phyloP scores from a whole-genome alignment of 2,113 vertebrate genomes.

The Melanostigma gelatinosum region DNA sequence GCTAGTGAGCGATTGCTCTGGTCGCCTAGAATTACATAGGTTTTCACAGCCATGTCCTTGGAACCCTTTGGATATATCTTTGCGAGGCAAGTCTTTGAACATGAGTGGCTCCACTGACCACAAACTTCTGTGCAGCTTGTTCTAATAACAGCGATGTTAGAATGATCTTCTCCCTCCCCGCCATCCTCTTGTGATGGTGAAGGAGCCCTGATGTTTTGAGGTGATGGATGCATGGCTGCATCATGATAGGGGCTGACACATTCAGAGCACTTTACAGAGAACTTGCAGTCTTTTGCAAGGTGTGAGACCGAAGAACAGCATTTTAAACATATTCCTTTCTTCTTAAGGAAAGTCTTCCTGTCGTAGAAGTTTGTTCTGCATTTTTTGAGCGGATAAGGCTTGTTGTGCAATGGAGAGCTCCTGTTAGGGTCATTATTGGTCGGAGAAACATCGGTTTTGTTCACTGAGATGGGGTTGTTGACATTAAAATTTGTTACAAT shows the following conservation, averaged over 20 bases:
- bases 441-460: slow-evolving; percentile 1
- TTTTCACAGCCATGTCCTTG: not conserved
- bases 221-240: slow-evolving; percentile 3
- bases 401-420: slow-evolving; percentile 10
- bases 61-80: not conserved
- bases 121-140: slow-evolving; percentile 31
- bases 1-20: slow-evolving; percentile 17
- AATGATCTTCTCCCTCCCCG: slow-evolving; percentile 6
- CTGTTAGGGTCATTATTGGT: not conserved
- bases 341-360: slow-evolving; percentile 35
- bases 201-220: not conserved
- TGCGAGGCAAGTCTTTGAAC: slow-evolving; percentile 8
- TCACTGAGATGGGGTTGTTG: not conserved
- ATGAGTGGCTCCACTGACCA: not conserved
- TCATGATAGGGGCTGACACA: slow-evolving; percentile 3
- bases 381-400: not conserved
- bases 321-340: slow-evolving; percentile 35
- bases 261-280: slow-evolving; percentile 38
- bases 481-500: not conserved
- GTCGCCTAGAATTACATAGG: slow-evolving; percentile 6
- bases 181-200: slow-evolving; percentile 8
- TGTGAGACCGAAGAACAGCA: slow-evolving; percentile 19
- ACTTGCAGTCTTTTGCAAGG: slow-evolving; percentile 28
- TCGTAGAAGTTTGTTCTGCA: slow-evolving; percentile 5
- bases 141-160: not conserved